Evolutionary conservation across 2,888 invertebrate species (phyloP).

Genomic region (Drosophila eohydei): DNA sequence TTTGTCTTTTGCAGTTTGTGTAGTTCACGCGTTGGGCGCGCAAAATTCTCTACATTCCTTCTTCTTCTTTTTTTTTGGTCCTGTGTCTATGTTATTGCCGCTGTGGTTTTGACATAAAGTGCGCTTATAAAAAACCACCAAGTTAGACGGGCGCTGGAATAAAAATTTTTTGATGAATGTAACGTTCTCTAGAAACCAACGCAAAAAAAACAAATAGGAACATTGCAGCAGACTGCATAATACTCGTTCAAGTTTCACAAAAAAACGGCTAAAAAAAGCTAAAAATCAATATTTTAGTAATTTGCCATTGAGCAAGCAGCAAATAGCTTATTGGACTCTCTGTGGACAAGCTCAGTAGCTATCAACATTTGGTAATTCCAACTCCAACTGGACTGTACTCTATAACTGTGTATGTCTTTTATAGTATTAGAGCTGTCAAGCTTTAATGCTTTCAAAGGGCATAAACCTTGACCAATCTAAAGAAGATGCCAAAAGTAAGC

Average conservation of each 20-base stretch:
- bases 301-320: background rate
- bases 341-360: too few species aligned
- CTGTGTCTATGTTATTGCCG: slow-evolving; percentile 52
- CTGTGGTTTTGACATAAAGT: slow-evolving; percentile 80
- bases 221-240: background rate
- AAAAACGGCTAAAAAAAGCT: background rate
- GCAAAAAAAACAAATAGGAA: background rate
- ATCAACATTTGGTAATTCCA: too few species aligned
- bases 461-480: too few species aligned
- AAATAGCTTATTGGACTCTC: background rate
- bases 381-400: too few species aligned
- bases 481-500: too few species aligned
- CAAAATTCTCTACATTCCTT: slow-evolving; percentile 57
- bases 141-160: slow-evolving; percentile 70
- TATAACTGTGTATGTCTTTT: background rate
- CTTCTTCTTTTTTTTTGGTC: slow-evolving; percentile 26
- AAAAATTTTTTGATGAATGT: slow-evolving; percentile 77
- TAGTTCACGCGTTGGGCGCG: slow-evolving; percentile 29
- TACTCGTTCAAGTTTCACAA: background rate
- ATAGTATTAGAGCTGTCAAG: too few species aligned
- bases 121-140: slow-evolving; percentile 76
- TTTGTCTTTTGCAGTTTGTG: slow-evolving; percentile 54
- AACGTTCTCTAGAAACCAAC: slow-evolving; percentile 47
- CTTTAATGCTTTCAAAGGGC: too few species aligned
- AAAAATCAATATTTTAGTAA: background rate